phyloP scores from a whole-genome alignment of 2,888 invertebrate species.

The Drosophila aldrichi region DNA sequence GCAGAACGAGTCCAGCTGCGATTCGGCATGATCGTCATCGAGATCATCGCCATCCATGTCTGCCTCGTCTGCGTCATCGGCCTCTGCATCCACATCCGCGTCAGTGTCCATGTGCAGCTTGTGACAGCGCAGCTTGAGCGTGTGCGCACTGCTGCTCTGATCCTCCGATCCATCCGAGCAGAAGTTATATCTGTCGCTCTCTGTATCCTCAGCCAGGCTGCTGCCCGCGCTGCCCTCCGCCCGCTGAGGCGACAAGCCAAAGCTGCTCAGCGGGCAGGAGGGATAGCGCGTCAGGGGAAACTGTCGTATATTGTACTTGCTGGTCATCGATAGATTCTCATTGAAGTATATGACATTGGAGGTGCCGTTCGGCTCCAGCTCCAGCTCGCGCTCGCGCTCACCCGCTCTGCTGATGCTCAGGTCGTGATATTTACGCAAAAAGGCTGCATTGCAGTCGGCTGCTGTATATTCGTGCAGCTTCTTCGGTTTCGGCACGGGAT shows the following conservation, averaged over 20 bases:
- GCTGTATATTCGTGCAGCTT: conserved; percentile 84
- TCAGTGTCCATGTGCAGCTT: conserved; percentile 19
- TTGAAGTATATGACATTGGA: conserved; percentile 84
- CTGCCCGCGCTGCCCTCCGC: conserved; percentile 57
- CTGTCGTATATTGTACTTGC: conserved; percentile 82
- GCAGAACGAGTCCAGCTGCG: conserved; percentile 84
- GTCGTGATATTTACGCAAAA: conserved; percentile 84
- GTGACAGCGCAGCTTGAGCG: conserved; percentile 51
- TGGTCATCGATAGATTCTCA: conserved; percentile 85
- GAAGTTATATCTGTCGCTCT: conserved; percentile 80
- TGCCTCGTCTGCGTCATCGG: conserved; percentile 4
- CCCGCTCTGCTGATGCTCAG: conserved; percentile 60
- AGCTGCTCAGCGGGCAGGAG: conserved; percentile 73
- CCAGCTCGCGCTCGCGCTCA: conserved; percentile 19
- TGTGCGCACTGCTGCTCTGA: conserved; percentile 64
- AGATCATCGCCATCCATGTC: conserved; percentile 27
- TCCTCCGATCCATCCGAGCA: conserved; percentile 81
- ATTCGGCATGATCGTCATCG: conserved; percentile 66
- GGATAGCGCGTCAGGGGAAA: conserved; percentile 76
- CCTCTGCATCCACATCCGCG: conserved; percentile 21
- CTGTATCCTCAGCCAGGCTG: conserved; percentile 72
- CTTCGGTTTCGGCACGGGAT: conserved; percentile 76
- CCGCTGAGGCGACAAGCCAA: conserved; percentile 47
- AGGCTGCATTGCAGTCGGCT: conserved; percentile 81
- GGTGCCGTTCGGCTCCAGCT: conserved; percentile 25